Conservation (phyloP, 2,888 invertebrate genomes). For the Athalia rosae region DNA sequence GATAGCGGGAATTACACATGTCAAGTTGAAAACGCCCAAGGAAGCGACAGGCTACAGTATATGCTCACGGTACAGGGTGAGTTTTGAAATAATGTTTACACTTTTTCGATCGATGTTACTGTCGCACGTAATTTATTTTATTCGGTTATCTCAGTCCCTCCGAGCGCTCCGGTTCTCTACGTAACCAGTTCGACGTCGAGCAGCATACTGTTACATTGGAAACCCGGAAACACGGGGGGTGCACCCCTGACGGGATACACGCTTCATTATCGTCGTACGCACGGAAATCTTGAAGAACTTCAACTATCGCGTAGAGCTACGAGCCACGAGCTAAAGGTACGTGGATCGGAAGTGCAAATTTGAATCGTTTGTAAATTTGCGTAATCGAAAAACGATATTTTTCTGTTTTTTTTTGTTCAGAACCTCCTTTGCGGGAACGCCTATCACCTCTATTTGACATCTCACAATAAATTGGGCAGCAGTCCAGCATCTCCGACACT, state of each 20-base stretch:
- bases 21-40: slow-evolving; percentile 82
- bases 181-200: slow-evolving; percentile 86
- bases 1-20: slow-evolving; percentile 85
- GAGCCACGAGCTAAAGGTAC: slow-evolving; percentile 81
- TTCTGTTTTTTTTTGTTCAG: slow-evolving; percentile 60
- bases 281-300: slow-evolving; percentile 81
- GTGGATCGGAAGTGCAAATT: not conserved
- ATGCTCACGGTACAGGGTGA: slow-evolving; percentile 80
- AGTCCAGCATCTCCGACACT: slow-evolving; percentile 82
- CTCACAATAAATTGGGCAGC: slow-evolving; percentile 83
- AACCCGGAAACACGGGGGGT: slow-evolving; percentile 82
- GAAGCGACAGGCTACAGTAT: slow-evolving; percentile 81
- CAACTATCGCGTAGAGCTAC: slow-evolving; percentile 80
- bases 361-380: not conserved
- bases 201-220: slow-evolving; percentile 85
- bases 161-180: slow-evolving; percentile 83
- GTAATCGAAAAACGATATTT: not conserved
- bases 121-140: not conserved
- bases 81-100: not conserved
- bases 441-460: slow-evolving; percentile 82
- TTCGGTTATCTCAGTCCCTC: slow-evolving; percentile 77
- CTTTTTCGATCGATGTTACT: not conserved
- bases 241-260: slow-evolving; percentile 82
- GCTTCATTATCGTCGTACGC: slow-evolving; percentile 80
- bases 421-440: slow-evolving; percentile 83